These are phyloP conservation scores for Brachystomella parvula DNA, from an alignment of 1,140 invertebrate species.

Conservation along the genomic window DNA sequence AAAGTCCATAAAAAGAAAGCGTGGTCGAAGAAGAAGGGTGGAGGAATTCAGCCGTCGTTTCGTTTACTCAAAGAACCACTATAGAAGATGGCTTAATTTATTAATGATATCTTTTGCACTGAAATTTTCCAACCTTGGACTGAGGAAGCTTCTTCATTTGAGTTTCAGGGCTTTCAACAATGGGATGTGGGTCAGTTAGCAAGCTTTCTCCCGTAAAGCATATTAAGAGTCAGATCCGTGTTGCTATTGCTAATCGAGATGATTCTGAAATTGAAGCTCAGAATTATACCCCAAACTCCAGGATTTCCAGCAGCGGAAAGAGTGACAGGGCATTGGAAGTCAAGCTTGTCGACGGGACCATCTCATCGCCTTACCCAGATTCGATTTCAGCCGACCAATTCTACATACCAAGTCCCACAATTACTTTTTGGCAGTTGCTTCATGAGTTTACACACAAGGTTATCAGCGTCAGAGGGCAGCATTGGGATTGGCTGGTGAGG, in stretches of 20 bases:
- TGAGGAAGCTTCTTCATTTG: not conserved
- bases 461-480: not conserved
- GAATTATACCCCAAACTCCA: not conserved
- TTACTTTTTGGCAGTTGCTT: not conserved
- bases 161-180: not conserved
- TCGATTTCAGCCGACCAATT: not conserved
- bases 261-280: not conserved
- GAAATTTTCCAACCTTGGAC: not conserved
- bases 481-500: conserved; percentile 5
- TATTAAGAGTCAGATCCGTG: not conserved
- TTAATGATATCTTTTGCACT: too few species aligned
- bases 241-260: not conserved
- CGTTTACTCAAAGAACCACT: too few species aligned
- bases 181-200: not conserved
- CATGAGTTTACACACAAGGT: not conserved
- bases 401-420: not conserved
- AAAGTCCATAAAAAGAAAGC: too few species aligned
- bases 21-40: too few species aligned
- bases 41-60: too few species aligned
- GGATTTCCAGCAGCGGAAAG: not conserved
- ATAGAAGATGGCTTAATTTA: too few species aligned
- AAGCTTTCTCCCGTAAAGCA: not conserved
- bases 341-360: not conserved
- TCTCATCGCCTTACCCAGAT: not conserved
- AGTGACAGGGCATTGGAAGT: not conserved